These are phyloP conservation scores for Bradypodion ventrale DNA, from an alignment of 2,797 vertebrate species.

Conservation along the genomic window DNA sequence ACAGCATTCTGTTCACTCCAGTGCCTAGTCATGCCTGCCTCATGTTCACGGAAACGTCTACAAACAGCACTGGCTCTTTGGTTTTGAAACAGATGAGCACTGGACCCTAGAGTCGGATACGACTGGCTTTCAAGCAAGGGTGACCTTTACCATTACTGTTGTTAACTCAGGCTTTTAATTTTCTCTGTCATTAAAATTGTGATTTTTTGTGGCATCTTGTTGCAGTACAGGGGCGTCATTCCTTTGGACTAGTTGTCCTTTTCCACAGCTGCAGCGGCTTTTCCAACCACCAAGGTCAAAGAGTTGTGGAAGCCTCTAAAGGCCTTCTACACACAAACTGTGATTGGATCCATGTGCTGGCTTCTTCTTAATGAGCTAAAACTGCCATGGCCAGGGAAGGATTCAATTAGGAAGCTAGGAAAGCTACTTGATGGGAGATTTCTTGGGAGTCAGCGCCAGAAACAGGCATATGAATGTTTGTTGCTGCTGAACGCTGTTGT, in stretches of 20 bases:
- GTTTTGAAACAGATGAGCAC: no score
- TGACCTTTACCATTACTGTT: no score
- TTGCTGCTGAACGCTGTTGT: constrained; percentile 50
- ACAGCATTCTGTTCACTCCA: no score
- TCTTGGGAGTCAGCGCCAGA: constrained; percentile 34
- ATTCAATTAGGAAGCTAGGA: constrained; percentile 61
- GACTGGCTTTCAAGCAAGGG: no score
- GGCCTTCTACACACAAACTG: constrained; percentile 42
- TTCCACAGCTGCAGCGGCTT: constrained; percentile 48
- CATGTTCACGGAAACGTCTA: no score
- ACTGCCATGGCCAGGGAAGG: constrained; percentile 53
- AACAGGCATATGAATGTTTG: constrained; percentile 41
- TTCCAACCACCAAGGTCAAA: constrained; percentile 29
- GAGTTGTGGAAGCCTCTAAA: constrained; percentile 46
- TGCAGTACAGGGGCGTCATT: background rate
- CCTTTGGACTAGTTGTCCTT: constrained; percentile 38
- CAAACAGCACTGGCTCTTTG: no score
- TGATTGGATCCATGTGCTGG: constrained; percentile 55
- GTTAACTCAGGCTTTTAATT: background rate
- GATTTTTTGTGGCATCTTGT: background rate
- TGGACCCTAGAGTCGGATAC: no score
- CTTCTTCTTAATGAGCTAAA: constrained; percentile 56
- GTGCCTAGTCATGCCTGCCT: no score
- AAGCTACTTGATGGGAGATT: constrained; percentile 29
- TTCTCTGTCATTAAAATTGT: background rate